Conservation (phyloP, 2,888 invertebrate genomes). For the Luperina nickerlii region DNA sequence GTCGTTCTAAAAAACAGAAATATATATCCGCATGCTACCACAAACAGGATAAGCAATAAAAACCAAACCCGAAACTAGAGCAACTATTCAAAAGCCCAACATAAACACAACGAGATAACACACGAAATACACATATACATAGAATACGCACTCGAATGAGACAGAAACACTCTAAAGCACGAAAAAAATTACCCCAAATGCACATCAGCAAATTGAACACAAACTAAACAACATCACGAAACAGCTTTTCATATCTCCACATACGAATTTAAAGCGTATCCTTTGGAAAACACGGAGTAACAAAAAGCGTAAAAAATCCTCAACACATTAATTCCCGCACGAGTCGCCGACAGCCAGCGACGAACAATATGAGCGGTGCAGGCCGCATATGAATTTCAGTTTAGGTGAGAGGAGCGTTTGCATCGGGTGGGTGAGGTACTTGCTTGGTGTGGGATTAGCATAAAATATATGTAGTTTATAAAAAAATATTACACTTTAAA, state of each 20-base stretch:
- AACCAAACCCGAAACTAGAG: slow-evolving; percentile 1
- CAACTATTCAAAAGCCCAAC: neutral
- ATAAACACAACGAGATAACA: neutral
- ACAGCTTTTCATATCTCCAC: slow-evolving; percentile 30
- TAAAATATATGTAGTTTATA: neutral
- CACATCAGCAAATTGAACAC: slow-evolving; percentile 34
- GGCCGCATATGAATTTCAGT: slow-evolving; percentile 78
- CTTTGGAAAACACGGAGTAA: slow-evolving; percentile 44
- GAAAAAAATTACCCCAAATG: slow-evolving; percentile 5
- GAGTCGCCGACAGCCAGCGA: slow-evolving; percentile 71
- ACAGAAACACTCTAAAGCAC: neutral
- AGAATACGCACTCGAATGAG: neutral
- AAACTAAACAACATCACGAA: slow-evolving; percentile 21
- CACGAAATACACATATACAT: no score
- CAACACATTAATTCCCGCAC: slow-evolving; percentile 71
- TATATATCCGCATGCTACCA: no score
- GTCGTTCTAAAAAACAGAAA: neutral
- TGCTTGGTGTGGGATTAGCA: slow-evolving; percentile 4
- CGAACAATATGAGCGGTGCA: slow-evolving; percentile 76
- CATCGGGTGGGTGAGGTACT: slow-evolving; percentile 43
- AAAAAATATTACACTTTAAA: no score
- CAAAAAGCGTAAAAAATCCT: slow-evolving; percentile 64
- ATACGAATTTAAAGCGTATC: slow-evolving; percentile 44
- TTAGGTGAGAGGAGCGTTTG: slow-evolving; percentile 70
- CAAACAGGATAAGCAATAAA: neutral